A percentile compares a stretch with the other conserved stretches of the same genome.
Evolutionary conservation across 2,113 vertebrate species (phyloP).

Genomic region (Lamprotornis superbus): DNA sequence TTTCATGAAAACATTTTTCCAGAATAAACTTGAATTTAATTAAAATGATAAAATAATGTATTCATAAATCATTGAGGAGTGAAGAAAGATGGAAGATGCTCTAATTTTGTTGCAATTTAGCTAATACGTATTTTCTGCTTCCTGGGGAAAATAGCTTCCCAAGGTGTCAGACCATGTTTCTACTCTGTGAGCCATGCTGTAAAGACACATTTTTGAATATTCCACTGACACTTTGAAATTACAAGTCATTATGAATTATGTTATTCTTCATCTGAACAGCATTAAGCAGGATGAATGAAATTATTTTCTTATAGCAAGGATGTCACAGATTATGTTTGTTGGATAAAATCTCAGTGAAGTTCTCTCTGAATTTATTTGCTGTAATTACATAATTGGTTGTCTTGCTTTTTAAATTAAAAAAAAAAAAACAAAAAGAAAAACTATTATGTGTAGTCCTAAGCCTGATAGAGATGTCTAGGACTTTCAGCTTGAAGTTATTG

Average conservation of each 20-base stretch:
- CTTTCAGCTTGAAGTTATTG: neutral
- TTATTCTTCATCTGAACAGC: neutral
- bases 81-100: neutral
- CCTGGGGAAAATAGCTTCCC: neutral
- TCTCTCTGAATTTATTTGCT: neutral
- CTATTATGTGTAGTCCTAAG: neutral
- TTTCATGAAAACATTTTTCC: neutral
- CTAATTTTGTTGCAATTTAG: neutral
- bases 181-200: neutral
- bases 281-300: neutral
- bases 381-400: neutral
- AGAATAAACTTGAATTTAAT: neutral
- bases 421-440: neutral
- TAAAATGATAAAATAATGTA: neutral
- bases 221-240: neutral
- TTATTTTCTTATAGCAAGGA: neutral
- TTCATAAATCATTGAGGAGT: neutral
- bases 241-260: neutral
- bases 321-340: neutral
- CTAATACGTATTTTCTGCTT: neutral
- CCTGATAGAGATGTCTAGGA: neutral
- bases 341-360: neutral
- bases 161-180: neutral
- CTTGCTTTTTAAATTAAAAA: neutral
- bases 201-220: neutral